phyloP scores from a whole-genome alignment of 1,140 invertebrate species.

The Zaprionus vittiger region DNA sequence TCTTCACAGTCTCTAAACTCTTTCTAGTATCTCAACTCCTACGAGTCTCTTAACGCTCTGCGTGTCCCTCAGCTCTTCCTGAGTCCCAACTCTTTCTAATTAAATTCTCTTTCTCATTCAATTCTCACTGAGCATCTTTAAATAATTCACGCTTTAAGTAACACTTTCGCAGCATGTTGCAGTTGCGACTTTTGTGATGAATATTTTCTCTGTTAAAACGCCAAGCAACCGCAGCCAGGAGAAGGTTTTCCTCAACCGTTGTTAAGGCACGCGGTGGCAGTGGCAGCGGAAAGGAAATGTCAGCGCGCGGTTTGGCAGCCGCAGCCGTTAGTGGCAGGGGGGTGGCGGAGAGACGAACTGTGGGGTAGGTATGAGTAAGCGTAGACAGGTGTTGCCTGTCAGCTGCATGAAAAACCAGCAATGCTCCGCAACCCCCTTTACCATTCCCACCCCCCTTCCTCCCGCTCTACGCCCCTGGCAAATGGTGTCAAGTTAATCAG shows the following conservation, averaged over 20 bases:
- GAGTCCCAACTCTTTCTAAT: neutral
- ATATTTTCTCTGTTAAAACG: neutral
- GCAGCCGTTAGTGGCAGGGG: slow-evolving; percentile 7
- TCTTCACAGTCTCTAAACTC: no score
- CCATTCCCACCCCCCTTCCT: neutral
- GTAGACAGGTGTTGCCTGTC: slow-evolving; percentile 74
- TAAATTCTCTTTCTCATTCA: neutral
- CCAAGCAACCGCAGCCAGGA: neutral
- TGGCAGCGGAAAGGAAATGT: slow-evolving; percentile 47
- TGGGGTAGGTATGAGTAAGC: slow-evolving; percentile 39
- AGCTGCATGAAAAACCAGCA: slow-evolving; percentile 69
- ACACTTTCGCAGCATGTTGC: neutral
- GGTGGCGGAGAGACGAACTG: neutral
- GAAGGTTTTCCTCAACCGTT: neutral
- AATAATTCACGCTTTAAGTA: neutral
- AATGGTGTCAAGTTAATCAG: slow-evolving; percentile 78
- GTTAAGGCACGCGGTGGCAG: slow-evolving; percentile 35
- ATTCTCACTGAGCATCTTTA: neutral
- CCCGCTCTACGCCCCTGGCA: slow-evolving; percentile 15
- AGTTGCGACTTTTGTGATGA: neutral
- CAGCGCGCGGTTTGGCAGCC: slow-evolving; percentile 46
- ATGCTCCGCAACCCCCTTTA: neutral
- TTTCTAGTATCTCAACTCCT: no score
- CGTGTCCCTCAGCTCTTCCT: no score
- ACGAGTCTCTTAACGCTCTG: no score